These are phyloP conservation scores for Peribatodes rhomboidaria DNA, from an alignment of 2,888 invertebrate genomes.

Conservation along the genomic window DNA sequence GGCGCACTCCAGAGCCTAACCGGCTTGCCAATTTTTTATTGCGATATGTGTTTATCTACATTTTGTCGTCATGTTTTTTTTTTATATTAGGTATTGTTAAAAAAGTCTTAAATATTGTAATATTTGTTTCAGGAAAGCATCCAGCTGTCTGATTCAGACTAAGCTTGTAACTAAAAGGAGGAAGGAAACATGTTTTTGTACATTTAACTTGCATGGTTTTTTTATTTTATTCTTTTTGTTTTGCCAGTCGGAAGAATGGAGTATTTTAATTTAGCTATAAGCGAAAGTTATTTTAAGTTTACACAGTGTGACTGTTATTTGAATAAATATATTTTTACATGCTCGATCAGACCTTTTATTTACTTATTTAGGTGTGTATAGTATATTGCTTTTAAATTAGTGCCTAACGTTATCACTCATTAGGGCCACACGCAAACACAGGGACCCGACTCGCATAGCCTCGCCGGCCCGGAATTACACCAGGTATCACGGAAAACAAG, in stretches of 20 bases:
- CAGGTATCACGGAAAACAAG: no score
- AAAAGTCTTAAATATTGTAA: no score
- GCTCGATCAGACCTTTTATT: neutral
- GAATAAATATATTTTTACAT: conserved; percentile 53
- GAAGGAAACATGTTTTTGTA: neutral
- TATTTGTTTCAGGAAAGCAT: conserved; percentile 72
- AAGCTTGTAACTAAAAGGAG: conserved; percentile 26
- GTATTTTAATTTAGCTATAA: conserved; percentile 69
- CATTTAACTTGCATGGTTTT: neutral
- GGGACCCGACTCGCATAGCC: no score
- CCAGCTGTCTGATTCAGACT: conserved; percentile 73
- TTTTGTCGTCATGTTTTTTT: no score
- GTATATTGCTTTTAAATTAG: no score
- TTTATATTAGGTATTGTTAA: no score
- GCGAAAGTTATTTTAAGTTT: conserved; percentile 67
- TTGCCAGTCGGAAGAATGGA: conserved; percentile 58
- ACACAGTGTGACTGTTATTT: conserved; percentile 45
- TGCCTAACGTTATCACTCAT: no score
- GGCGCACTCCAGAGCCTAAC: no score
- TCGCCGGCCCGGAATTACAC: no score
- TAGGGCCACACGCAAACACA: no score
- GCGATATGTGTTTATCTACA: no score
- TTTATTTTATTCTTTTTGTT: conserved; percentile 45
- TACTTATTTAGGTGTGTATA: neutral
- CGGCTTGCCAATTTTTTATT: no score